Evolutionary conservation across 2,888 invertebrate genomes (phyloP).

Genomic region (Candidula unifasciata): DNA sequence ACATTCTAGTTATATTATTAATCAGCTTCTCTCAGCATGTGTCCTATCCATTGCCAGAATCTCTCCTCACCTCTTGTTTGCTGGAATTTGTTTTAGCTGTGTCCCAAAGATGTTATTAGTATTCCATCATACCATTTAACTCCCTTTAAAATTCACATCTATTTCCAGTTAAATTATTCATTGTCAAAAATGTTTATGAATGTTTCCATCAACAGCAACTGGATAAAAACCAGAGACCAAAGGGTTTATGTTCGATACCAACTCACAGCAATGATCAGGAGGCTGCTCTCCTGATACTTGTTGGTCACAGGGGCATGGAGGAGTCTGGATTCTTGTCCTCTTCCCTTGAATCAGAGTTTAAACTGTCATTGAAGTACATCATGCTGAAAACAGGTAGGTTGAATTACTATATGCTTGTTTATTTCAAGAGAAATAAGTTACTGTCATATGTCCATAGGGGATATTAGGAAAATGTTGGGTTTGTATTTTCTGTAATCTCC

Average conservation of each 20-base stretch:
- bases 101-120: too few species aligned
- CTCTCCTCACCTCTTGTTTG: too few species aligned
- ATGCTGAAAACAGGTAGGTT: conserved; percentile 52
- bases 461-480: not conserved
- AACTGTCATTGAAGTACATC: conserved; percentile 64
- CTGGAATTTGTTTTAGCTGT: too few species aligned
- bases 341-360: conserved; percentile 57
- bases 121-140: too few species aligned
- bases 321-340: conserved; percentile 66
- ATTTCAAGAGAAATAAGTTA: too few species aligned
- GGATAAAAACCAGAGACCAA: conserved; percentile 67
- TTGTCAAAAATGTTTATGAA: not conserved
- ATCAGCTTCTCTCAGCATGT: too few species aligned
- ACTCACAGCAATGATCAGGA: conserved; percentile 49
- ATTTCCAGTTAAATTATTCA: not conserved
- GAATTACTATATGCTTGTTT: not conserved
- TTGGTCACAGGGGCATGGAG: conserved; percentile 60
- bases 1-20: too few species aligned
- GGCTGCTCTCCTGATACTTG: conserved; percentile 62
- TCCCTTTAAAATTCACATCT: too few species aligned
- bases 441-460: too few species aligned
- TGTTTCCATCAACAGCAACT: conserved; percentile 58
- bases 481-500: too few species aligned
- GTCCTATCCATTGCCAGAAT: too few species aligned
- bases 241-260: conserved; percentile 65